Base-by-base conservation (phyloP, 1,140 invertebrate genomes). In the Forficula auricularia region DNA sequence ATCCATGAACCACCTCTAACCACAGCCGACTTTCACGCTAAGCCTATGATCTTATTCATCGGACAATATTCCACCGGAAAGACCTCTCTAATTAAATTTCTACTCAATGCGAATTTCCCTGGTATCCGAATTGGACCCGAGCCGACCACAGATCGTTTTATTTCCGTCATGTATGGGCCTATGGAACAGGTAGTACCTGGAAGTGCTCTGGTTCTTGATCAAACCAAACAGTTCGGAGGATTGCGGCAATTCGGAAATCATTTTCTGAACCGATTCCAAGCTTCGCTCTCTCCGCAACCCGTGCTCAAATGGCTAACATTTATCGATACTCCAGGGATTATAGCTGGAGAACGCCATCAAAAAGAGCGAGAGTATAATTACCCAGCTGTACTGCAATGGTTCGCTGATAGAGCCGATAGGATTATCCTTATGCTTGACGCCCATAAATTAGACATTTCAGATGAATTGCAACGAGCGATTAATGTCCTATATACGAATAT, bases 261-360 rank as follows among this genome's bases (percentile, higher is more conserved):
- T 13, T 82, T 82, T 57, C 61, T 82, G 0, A 81, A 79, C 56
- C 57, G 72, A 45, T 70, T 98, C 56, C 91, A 97, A 57, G 96
- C 91, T 59, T 92, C 87, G 1, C 73, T 75, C 9, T 73, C 91
- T 0, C 70, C 74, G 18, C 88, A 82, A 22, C 76, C 82, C 3
- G 91, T 97, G 16, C 62, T 98, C 4, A 75, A 91, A 50, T 85
- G 82, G 40, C 82, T 98, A 40, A 90, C 89, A 1, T 94, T 98
- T 52, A 80, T 98, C 8, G 94, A 98, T 60, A 96, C 91, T 0
- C 94, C 94, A 43, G 94, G 92, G 46, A 88, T 87, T 40, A 62
- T 86, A 30, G 86, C 83, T 2, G 89, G 90, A 13, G 88, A 94
- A 60, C 94, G 95, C 58, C 89, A 92, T 60, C 70, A 91, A 30